Base-by-base conservation (phyloP, 1,140 invertebrate species). In the Drosophila bocqueti region DNA sequence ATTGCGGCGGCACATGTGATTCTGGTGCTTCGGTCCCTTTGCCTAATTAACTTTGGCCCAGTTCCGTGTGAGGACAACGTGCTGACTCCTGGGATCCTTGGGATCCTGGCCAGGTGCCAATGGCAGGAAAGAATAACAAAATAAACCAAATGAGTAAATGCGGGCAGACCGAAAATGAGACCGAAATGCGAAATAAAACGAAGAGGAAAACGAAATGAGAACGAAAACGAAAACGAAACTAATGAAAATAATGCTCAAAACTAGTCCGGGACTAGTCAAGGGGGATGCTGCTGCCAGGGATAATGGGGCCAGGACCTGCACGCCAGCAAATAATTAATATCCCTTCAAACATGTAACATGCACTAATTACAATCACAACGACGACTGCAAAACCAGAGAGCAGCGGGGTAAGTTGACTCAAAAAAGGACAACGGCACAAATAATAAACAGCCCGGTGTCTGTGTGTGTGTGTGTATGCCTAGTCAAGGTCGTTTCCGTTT, bases 251-350 rank as follows among this genome's bases (percentile, higher is more conserved):
- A 69, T 47, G 42, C 42, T 63, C 8, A 63, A 69, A 76, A 76
- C 64, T 71, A 76, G 50, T 46, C 47, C 61, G 10, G 34, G 52
- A 34, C 26, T 13, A 21, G 82, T 85, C 82, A 81, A 77, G 43
- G 63, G 68, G 64, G 79, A 58, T 62, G 63, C 78, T 67, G 62
- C 64, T 42, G 40, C 26, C 26, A 5, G 16, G 18, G 42, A n/a
- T 50, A 50, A 55, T 64, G 81, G 71, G 66, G 65, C 50, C 42
- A 71, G 57, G 54, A 78, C 65, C 42, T 63, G 73, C 50, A 62
- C 64, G 67, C 58, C 83, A 89, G 83, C 81, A 81, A 87, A 83
- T 87, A 87, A 89, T 87, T 81, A 87, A 89, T 87, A 87, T 87
- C 73, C 84, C 79, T 83, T 89, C 81, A 81, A 83, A 89, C 36